Base-by-base conservation (phyloP, 2,888 invertebrate genomes). In the Xylota sylvarum region DNA sequence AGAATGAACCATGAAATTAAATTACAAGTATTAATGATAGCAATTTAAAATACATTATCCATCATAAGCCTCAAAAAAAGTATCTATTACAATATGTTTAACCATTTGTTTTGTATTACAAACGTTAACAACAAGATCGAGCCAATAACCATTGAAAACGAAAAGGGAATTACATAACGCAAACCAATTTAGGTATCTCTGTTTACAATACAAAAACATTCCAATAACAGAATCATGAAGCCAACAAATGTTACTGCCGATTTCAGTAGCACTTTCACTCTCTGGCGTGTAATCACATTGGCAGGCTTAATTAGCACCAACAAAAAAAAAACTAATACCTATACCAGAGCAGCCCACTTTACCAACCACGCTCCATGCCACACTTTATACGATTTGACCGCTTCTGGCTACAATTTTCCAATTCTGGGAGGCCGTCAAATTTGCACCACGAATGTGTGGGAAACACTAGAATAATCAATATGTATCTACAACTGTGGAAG, bases 231-330 rank as follows among this genome's bases (percentile, higher is more conserved):
- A 76, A 27, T 27, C 35, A 76, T 35, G 62, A 72, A 72, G 79
- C 72, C 64, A 56, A 48, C 40, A 48, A 56, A 56, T 30, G 17
- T 58, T 65, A 23, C 37, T 48, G 40, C 46, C 48, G 43, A 32
- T 5, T 70, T 23, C 58, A 58, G 56, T 46, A 64, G 72, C 56
- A 72, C 79, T 79, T 79, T 79, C 79, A 79, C 79, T 79, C 14
- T 65, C 30, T 17, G 17, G 37, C 35, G 14, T 50, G 64, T 48
- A 58, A 48, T 65, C 73, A 58, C 56, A 37, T 65, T 79, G 46
- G 50, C 37, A 19, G 56, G 9, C 79, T 64, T 64, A 64, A 79
- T 64, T 64, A 79, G 64, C 23, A 23, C 56, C 50, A 32, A 17
- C 56, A 64, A 48, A 48, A 4, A 62, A 58, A 48, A 40, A 62